Conservation (phyloP, 2,113 vertebrate species). For the Copsychus sechellarum region DNA sequence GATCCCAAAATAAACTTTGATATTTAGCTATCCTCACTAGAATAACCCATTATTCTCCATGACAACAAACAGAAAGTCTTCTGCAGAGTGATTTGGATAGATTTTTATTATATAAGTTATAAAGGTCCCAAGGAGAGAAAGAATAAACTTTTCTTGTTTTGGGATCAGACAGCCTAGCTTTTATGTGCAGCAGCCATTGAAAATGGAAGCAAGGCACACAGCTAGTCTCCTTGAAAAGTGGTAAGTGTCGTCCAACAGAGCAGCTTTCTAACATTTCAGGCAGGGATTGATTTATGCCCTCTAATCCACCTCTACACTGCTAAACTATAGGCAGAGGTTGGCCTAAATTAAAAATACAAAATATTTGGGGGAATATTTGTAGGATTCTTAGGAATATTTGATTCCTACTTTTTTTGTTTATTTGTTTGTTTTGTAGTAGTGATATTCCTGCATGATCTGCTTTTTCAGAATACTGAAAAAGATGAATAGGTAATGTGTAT, state of each 20-base stretch:
- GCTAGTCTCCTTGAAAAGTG: constrained; percentile 6
- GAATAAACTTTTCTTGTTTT: background rate
- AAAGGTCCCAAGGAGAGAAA: background rate
- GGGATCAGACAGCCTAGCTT: background rate
- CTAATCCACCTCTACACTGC: background rate
- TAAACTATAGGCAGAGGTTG: background rate
- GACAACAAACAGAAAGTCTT: background rate
- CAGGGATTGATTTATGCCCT: constrained; percentile 15
- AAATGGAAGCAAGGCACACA: background rate
- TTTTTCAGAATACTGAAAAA: background rate
- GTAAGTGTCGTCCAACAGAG: background rate
- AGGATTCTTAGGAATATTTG: background rate
- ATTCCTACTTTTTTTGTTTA: background rate
- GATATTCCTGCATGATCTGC: background rate
- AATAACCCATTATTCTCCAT: background rate
- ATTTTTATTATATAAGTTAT: background rate
- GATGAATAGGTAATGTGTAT: background rate
- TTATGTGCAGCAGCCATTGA: background rate
- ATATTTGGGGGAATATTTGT: background rate
- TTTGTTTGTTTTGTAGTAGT: background rate
- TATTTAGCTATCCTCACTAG: background rate
- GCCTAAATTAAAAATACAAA: background rate
- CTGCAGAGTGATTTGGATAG: background rate
- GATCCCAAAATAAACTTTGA: background rate
- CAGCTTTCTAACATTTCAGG: background rate